Base-by-base conservation (phyloP, 2,888 invertebrate species). In the Syrphus vitripennis region DNA sequence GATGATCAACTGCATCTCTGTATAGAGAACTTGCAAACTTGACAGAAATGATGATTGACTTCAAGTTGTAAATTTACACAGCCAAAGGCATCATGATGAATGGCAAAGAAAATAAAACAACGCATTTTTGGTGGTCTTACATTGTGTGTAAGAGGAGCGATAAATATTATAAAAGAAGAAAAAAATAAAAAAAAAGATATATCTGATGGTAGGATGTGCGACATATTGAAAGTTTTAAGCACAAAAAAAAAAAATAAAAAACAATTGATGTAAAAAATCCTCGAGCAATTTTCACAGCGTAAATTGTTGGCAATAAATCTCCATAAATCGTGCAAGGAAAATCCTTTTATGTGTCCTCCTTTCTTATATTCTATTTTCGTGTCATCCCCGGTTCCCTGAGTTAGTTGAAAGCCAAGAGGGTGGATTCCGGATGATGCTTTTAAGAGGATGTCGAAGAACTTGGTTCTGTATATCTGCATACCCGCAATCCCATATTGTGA, bases 221-320 rank as follows among this genome's bases (percentile, higher is more conserved):
- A 77, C 80, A 80, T 81, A 86, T 84, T 76, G 80, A 61, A 70
- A 67, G 75, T 69, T 74, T 78, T 55, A 34, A 61, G 34, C 48
- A 16, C 45, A 65, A 24, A 74, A 53, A 63, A 65, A 50, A 45
- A 19, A 42, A 34, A 31, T 5, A 24, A 16, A 69, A 50, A 42
- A 50, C 12, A 69, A 40, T 34, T 34, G 53, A n/a, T n/a, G 19
- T 24, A 48, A 40, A 59, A 71, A 77, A 86, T 86, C 72, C 77
- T 74, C n/a, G 29, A 77, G 81, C 81, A 77, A 81, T 81, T 86
- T 77, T 81, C 81, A 63, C 45, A 81, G 77, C 76, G 76, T 74
- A 86, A 86, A 86, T 81, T 86, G 81, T 76, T 77, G 72, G 72
- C 84, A 77, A 81, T 86, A 81, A 86, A 86, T 86, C 84, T 86